Percentiles rank a stretch among this genome's conserved stretches.
Evolutionary conservation across 2,888 invertebrate genomes (phyloP).

Genomic region (Nipponacmea schrenckii): DNA sequence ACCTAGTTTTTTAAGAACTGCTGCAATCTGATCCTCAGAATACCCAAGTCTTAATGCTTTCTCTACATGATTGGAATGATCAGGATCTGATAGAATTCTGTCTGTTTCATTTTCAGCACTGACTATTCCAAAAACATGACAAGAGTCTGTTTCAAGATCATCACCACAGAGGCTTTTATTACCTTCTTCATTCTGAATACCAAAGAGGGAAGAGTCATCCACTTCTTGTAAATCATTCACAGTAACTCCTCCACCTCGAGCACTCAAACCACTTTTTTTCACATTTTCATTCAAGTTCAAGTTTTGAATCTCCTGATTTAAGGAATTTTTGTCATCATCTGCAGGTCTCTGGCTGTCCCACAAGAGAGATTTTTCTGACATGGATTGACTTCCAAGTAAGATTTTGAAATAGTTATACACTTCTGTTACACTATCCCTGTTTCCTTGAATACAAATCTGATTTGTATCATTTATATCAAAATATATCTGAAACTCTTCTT

Average conservation of each 20-base stretch:
- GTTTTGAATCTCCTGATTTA: slow-evolving; percentile 12
- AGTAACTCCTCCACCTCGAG: not conserved
- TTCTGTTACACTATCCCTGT: slow-evolving; percentile 27
- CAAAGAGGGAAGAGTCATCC: too few relatives aligned
- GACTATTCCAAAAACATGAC: slow-evolving; percentile 13
- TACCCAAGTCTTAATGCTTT: slow-evolving; percentile 93
- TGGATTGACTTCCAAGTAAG: too few relatives aligned
- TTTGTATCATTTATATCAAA: slow-evolving; percentile 29
- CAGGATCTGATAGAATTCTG: slow-evolving; percentile 32
- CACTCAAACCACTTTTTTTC: not conserved
- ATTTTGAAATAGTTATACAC: slow-evolving; percentile 32
- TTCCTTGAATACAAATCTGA: slow-evolving; percentile 40
- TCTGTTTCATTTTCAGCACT: slow-evolving; percentile 32
- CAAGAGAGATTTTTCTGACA: too few relatives aligned
- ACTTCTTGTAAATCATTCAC: too few relatives aligned
- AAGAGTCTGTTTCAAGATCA: not conserved
- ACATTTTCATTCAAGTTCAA: not conserved
- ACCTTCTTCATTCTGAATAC: not conserved
- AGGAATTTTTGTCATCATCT: too few relatives aligned
- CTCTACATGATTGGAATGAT: slow-evolving; percentile 77
- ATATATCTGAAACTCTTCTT: slow-evolving; percentile 36
- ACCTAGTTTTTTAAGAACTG: slow-evolving; percentile 86
- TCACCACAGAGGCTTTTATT: not conserved
- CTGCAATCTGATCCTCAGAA: slow-evolving; percentile 84
- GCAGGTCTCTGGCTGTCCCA: too few relatives aligned